phyloP scores from a whole-genome alignment of 2,888 invertebrate species.

The Synergus itoensis region DNA sequence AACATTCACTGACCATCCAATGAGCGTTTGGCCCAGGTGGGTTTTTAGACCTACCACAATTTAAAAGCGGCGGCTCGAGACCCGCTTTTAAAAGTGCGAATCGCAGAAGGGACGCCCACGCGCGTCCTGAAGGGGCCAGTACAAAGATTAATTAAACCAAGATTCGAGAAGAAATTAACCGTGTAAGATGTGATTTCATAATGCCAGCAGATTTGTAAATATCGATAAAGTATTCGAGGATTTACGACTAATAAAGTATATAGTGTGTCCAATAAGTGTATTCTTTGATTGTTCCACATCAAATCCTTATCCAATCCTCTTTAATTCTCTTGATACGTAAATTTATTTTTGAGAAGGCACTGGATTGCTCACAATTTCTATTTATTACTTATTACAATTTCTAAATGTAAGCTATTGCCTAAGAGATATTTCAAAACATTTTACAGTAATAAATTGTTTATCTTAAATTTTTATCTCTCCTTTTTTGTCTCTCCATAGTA shows the following conservation, averaged over 20 bases:
- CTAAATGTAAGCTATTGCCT: neutral
- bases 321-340: neutral
- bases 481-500: neutral
- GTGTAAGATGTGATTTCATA: slow-evolving; percentile 26
- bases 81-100: neutral
- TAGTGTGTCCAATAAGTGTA: neutral
- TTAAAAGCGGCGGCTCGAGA: slow-evolving; percentile 10
- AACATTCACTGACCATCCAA: slow-evolving; percentile 18
- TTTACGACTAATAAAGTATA: slow-evolving; percentile 22
- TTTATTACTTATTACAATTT: neutral
- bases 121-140: slow-evolving; percentile 27
- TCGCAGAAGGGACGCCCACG: slow-evolving; percentile 2
- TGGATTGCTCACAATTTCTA: neutral
- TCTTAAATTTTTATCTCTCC: neutral
- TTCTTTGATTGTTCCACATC: neutral
- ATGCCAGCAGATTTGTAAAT: slow-evolving; percentile 40
- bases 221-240: slow-evolving; percentile 17
- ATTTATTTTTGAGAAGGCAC: neutral
- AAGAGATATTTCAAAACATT: neutral
- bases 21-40: slow-evolving; percentile 27
- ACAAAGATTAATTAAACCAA: slow-evolving; percentile 35
- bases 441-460: neutral
- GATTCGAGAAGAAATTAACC: slow-evolving; percentile 27
- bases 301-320: neutral
- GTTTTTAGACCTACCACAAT: slow-evolving; percentile 11